A percentile compares a stretch with the other conserved stretches of the same genome.
Evolutionary conservation across 1,140 invertebrate genomes (phyloP).

Genomic region (Trichoplusia ni): DNA sequence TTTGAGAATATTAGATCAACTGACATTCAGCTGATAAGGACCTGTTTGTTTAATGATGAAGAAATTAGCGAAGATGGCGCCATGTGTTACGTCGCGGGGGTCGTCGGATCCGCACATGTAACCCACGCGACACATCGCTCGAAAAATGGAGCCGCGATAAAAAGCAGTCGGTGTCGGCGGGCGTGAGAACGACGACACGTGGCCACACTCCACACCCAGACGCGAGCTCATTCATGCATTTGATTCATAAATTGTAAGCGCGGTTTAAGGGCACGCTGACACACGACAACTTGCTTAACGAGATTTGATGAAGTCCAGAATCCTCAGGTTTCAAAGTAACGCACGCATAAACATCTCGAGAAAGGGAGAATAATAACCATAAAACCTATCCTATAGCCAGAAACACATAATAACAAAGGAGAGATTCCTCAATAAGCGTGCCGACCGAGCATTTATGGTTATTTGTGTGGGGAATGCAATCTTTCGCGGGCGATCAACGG

Average conservation of each 20-base stretch:
- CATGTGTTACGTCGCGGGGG: slow-evolving; percentile 68
- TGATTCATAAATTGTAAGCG: slow-evolving; percentile 70
- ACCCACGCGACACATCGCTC: slow-evolving; percentile 63
- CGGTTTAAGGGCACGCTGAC: slow-evolving; percentile 37
- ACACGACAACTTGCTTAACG: slow-evolving; percentile 2
- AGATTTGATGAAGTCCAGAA: slow-evolving; percentile 5
- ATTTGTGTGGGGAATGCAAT: slow-evolving; percentile 63
- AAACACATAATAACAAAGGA: not conserved
- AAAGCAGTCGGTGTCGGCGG: slow-evolving; percentile 55
- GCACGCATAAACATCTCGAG: too few species aligned
- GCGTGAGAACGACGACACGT: slow-evolving; percentile 77
- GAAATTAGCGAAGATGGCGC: slow-evolving; percentile 71
- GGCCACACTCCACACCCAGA: slow-evolving; percentile 49
- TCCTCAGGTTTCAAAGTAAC: too few species aligned
- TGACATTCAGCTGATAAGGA: slow-evolving; percentile 16
- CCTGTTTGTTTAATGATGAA: slow-evolving; percentile 53
- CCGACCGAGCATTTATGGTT: slow-evolving; percentile 45
- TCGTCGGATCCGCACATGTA: slow-evolving; percentile 64
- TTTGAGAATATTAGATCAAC: slow-evolving; percentile 23
- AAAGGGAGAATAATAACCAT: too few species aligned
- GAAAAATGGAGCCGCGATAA: slow-evolving; percentile 66
- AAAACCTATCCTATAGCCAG: not conserved
- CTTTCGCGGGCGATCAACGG: slow-evolving; percentile 49
- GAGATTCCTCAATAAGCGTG: not conserved
- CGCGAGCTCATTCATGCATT: slow-evolving; percentile 74